Conservation (phyloP, 2,888 invertebrate genomes). For the Dimorphilus gyrociliatus region DNA sequence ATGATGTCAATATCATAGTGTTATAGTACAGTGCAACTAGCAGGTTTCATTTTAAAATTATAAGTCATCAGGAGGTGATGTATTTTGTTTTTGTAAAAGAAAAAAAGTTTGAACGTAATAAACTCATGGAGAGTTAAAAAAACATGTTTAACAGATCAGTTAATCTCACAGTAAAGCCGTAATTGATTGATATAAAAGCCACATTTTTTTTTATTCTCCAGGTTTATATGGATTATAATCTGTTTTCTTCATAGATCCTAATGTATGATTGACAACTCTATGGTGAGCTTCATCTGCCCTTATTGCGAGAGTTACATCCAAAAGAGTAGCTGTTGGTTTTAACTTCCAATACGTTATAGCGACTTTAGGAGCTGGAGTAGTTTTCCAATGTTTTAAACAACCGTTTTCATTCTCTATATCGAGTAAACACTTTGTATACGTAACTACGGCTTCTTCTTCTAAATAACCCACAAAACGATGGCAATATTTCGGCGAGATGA, state of each 20-base stretch:
- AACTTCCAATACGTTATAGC: conserved; percentile 32
- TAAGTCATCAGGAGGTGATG: too few species aligned
- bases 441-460: conserved; percentile 36
- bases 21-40: too few species aligned
- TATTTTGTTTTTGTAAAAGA: too few species aligned
- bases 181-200: too few species aligned
- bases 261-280: conserved; percentile 32
- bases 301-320: conserved; percentile 29
- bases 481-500: conserved; percentile 26
- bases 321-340: conserved; percentile 24
- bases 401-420: conserved; percentile 27
- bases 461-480: conserved; percentile 36
- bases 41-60: too few species aligned
- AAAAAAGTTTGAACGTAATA: too few species aligned
- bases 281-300: conserved; percentile 36
- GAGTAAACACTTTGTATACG: conserved; percentile 28
- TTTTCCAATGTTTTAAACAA: conserved; percentile 22
- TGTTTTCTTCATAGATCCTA: conserved; percentile 25
- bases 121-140: too few species aligned
- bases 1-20: too few species aligned
- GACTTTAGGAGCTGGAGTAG: conserved; percentile 21
- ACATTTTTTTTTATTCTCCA: too few species aligned
- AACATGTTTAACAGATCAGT: too few species aligned
- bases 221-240: conserved; percentile 29
- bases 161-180: too few species aligned